Evolutionary conservation across 2,888 invertebrate genomes (phyloP).

Genomic region (Caenorhabditis virilis): DNA sequence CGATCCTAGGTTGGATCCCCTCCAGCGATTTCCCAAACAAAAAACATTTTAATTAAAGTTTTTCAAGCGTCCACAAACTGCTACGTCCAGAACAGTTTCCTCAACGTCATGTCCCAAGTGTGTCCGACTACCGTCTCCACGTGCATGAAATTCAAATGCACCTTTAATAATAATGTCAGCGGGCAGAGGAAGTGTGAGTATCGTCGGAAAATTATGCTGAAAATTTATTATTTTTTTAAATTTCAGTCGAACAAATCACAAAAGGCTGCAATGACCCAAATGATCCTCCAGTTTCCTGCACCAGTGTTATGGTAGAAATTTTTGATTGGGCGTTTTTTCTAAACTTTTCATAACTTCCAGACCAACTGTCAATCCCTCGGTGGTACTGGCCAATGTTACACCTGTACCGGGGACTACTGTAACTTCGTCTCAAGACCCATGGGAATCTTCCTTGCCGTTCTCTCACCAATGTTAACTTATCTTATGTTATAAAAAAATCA

Average conservation of each 20-base stretch:
- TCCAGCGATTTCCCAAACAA: too few relatives aligned
- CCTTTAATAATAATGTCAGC: too few relatives aligned
- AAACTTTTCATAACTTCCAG: constrained; percentile 6
- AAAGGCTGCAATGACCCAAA: constrained; percentile 35
- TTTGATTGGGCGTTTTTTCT: too few relatives aligned
- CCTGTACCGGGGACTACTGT: constrained; percentile 33
- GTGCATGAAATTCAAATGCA: constrained; percentile 33
- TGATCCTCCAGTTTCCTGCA: constrained; percentile 25
- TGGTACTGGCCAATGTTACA: constrained; percentile 32
- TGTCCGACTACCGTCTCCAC: constrained; percentile 24
- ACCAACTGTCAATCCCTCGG: constrained; percentile 32
- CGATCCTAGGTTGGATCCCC: too few relatives aligned
- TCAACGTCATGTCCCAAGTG: constrained; percentile 20
- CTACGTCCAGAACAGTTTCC: constrained; percentile 35
- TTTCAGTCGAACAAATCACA: constrained; percentile 34
- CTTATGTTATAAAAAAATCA: too few relatives aligned
- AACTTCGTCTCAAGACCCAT: constrained; percentile 5
- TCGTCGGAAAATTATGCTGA: background rate
- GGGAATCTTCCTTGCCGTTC: too few relatives aligned
- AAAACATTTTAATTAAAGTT: too few relatives aligned
- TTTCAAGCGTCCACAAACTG: too few relatives aligned
- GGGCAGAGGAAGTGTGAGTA: constrained; percentile 32
- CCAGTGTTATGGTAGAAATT: constrained; percentile 23
- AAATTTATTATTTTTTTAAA: background rate
- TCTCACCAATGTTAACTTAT: too few relatives aligned